A percentile compares a stretch with the other conserved stretches of the same genome.
Conservation (phyloP, 2,113 vertebrate species). For the Chloroceryle aenea region DNA sequence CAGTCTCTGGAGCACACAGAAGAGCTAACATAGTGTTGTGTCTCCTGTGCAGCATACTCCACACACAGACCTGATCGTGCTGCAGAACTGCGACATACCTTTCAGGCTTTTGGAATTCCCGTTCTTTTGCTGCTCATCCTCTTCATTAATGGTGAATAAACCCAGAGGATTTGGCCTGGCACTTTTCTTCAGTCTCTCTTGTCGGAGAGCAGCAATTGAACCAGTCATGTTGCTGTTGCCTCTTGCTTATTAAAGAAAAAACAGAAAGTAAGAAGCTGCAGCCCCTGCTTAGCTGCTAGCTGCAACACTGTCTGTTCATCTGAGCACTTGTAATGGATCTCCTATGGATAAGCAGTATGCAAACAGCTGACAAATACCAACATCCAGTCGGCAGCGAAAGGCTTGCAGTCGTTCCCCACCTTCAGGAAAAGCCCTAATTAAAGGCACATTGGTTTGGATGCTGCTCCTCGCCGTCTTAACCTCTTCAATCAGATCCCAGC, state of each 20-base stretch:
- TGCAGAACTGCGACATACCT: constrained; percentile 78
- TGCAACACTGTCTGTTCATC: constrained; percentile 75
- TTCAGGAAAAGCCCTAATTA: constrained; percentile 70
- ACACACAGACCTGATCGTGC: background rate
- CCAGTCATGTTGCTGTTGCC: constrained; percentile 76
- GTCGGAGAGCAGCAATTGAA: constrained; percentile 69
- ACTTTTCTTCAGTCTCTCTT: constrained; percentile 84
- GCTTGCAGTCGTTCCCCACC: constrained; percentile 41
- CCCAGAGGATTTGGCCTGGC: constrained; percentile 80
- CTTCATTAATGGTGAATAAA: constrained; percentile 95
- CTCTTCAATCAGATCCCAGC: constrained; percentile 53
- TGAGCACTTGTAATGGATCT: constrained; percentile 75
- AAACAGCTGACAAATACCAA: constrained; percentile 79
- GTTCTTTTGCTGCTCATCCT: constrained; percentile 91
- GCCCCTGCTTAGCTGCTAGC: constrained; percentile 72
- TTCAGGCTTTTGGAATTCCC: constrained; percentile 75
- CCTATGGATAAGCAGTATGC: constrained; percentile 58
- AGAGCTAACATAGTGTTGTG: background rate
- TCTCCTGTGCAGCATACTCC: background rate
- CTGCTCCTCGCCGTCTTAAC: constrained; percentile 36
- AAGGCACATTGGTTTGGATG: constrained; percentile 61
- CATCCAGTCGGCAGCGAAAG: constrained; percentile 66
- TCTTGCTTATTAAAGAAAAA: constrained; percentile 53
- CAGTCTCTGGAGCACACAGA: background rate
- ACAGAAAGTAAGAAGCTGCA: constrained; percentile 62